Conservation (phyloP, 2,797 vertebrate genomes). For the Sphenopsis melanotis region DNA sequence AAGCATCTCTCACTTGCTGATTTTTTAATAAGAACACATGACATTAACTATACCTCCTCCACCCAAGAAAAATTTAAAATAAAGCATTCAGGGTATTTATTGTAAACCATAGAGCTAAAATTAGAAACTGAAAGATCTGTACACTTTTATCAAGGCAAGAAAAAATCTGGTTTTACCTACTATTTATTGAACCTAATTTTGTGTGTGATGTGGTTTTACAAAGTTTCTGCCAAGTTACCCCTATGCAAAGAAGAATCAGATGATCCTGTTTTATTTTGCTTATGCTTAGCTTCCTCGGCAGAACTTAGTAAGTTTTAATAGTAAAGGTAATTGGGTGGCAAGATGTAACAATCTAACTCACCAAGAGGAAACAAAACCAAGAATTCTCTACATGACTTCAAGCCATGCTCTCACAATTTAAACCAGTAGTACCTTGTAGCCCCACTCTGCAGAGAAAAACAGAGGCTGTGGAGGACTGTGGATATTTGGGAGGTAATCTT, state of each 20-base stretch:
- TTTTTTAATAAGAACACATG: not conserved
- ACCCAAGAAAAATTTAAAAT: not conserved
- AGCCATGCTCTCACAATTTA: not conserved
- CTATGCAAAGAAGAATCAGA: constrained; percentile 23
- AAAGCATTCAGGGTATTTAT: not conserved
- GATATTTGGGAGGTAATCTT: not conserved
- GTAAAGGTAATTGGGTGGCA: not conserved
- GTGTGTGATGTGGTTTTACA: constrained; percentile 19
- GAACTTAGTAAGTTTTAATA: not conserved
- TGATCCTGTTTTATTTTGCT: constrained; percentile 36
- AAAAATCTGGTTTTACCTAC: not conserved
- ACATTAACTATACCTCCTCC: not conserved
- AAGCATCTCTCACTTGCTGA: not conserved
- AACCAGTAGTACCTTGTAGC: not conserved
- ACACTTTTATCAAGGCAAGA: not conserved
- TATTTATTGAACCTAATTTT: not conserved
- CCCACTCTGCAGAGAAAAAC: rapidly evolving
- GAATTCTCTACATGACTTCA: not conserved
- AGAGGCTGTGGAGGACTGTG: not conserved
- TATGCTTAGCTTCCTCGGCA: not conserved
- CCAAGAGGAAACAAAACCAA: not conserved
- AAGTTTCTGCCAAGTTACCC: not conserved
- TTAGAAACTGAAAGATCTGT: not conserved
- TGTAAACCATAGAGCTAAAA: not conserved
- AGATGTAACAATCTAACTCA: not conserved